Base-by-base conservation (phyloP, 2,113 vertebrate species). In the Melanerpes aurifrons region DNA sequence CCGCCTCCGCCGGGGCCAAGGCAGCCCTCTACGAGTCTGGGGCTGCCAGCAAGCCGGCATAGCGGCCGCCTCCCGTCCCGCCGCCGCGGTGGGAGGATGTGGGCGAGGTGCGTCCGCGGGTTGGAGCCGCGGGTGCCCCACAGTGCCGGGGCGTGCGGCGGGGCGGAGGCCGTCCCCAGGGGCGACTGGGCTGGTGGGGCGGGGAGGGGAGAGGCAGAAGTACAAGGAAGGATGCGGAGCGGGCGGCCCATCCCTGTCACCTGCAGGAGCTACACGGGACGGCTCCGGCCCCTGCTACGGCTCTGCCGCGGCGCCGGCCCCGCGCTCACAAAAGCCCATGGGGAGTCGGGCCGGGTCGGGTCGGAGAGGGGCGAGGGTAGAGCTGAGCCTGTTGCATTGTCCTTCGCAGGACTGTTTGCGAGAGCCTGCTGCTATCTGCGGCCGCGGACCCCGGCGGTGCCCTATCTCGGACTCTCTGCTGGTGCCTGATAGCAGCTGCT, bases 341-440 rank as follows among this genome's bases (percentile, higher is more conserved):
- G 87, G 86, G 81, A 56, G 53, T 67, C 82, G 91, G 70, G 58
- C 58, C 69, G 82, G 28, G 89, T 64, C 62, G 87, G 81, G 79
- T 78, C 12, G 43, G 67, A 77, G 37, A 64, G 59, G 85, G 81
- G 11, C 66, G 74, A 37, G 78, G 26, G 50, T 37, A 79, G 76
- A 64, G 35, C 32, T 18, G 85, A 21, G 84, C 90, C 92, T 93
- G 92, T 93, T 89, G 94, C 94, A 67, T 61, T 79, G 91, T 86
- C 86, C 86, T 62, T 63, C 61, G 89, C 40, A 64, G 73, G 73
- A 82, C 67, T 64, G n/a, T 28, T 18, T 40, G 86, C 2, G 82
- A 86, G 81, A 22, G 70, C 28, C 45, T 7, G 90, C 64, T 61
- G 67, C 84, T 91, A 26, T 89, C 67, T 58, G 62, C 32, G 50